Evolutionary conservation across 1,140 invertebrate genomes (phyloP).

Genomic region (Phocides pigmalion): DNA sequence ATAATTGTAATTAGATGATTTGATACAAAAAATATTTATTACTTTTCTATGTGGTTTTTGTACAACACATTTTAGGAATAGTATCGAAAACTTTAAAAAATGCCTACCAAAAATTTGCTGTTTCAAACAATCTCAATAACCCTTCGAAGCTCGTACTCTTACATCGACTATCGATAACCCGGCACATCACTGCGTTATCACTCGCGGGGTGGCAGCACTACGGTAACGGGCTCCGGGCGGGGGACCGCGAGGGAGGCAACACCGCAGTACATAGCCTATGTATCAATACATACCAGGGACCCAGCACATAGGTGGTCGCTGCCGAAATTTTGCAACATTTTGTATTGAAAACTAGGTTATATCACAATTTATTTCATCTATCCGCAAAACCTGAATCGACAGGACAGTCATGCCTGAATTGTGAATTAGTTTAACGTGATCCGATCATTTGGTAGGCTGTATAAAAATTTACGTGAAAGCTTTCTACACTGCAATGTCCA

Average conservation of each 20-base stretch:
- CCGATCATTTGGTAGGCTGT: not conserved
- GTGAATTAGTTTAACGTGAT: not conserved
- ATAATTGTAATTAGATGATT: no score
- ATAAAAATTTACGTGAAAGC: not conserved
- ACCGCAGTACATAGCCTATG: conserved; percentile 68
- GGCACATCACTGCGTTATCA: conserved; percentile 50
- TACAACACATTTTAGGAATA: no score
- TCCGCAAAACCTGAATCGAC: conserved; percentile 48
- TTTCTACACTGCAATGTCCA: no score
- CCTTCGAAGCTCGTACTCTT: not conserved
- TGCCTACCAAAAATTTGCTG: no score
- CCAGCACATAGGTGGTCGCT: conserved; percentile 67
- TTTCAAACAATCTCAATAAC: no score
- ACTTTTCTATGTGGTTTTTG: no score
- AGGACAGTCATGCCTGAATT: conserved; percentile 2
- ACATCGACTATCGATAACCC: conserved; percentile 60
- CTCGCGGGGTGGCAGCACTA: conserved; percentile 72
- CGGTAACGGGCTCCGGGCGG: conserved; percentile 52
- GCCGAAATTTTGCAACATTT: conserved; percentile 82
- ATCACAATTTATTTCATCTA: conserved; percentile 72
- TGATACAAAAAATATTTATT: no score
- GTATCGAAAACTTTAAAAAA: no score
- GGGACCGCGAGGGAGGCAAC: conserved; percentile 47
- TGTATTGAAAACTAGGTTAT: conserved; percentile 82
- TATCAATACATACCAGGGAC: conserved; percentile 69